Conservation (phyloP, 2,888 invertebrate genomes). For the Mechanitis mazaeus region DNA sequence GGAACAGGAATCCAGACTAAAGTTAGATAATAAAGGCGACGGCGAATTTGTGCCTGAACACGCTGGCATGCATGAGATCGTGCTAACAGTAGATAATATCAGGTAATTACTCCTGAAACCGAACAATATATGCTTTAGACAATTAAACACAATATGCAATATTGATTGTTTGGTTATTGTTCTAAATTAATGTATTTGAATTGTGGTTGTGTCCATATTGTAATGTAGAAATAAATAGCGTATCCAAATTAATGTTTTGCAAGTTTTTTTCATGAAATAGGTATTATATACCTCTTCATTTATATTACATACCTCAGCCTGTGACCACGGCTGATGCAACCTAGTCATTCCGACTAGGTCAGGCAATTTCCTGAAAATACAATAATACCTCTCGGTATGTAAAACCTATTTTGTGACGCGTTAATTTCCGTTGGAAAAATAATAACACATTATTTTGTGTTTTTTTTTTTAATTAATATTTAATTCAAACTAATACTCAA, state of each 20-base stretch:
- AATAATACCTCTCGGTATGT: no score
- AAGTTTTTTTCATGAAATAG: background rate
- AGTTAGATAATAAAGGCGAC: constrained; percentile 83
- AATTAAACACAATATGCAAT: constrained; percentile 14
- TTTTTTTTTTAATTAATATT: background rate
- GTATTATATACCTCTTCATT: no score
- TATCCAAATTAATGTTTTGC: constrained; percentile 3
- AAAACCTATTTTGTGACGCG: no score
- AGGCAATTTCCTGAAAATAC: no score
- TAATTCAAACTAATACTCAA: background rate
- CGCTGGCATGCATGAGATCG: constrained; percentile 93
- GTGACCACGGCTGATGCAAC: no score
- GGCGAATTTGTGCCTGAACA: constrained; percentile 92
- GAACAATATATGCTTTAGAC: constrained; percentile 4
- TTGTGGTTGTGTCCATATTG: background rate
- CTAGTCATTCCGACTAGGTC: no score
- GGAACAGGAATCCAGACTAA: constrained; percentile 79
- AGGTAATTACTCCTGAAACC: constrained; percentile 7
- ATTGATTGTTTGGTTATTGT: constrained; percentile 12
- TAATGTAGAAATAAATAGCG: constrained; percentile 5
- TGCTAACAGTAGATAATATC: constrained; percentile 78
- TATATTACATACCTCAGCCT: no score
- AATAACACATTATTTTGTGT: no score
- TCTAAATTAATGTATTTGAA: background rate
- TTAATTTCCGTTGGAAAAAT: no score